Percentiles rank a stretch among this genome's conserved stretches.
Conservation (phyloP, 2,888 invertebrate genomes). For the Macrosiphum euphorbiae region DNA sequence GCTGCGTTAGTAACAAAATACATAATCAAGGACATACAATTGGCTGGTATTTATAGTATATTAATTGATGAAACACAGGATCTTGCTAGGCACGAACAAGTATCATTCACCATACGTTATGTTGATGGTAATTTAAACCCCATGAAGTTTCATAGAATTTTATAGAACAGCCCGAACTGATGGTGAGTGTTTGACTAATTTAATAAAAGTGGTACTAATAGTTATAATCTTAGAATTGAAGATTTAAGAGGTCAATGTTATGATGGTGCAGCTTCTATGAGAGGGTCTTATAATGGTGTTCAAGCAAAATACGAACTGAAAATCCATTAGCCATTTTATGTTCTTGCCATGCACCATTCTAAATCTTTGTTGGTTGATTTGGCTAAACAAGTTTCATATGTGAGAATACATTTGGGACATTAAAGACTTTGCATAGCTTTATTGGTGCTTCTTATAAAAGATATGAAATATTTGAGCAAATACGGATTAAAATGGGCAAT, state of each 20-base stretch:
- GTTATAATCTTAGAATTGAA: background rate
- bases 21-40: too few species aligned
- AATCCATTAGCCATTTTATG: background rate
- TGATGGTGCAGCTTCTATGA: background rate
- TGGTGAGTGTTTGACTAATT: background rate
- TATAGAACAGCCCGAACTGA: background rate
- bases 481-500: background rate
- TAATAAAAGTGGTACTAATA: background rate
- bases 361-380: background rate
- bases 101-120: background rate
- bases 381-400: background rate
- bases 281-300: background rate
- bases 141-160: conserved; percentile 6
- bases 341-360: background rate
- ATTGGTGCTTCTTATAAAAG: conserved; percentile 13
- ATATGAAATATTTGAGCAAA: conserved; percentile 7
- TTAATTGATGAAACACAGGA: conserved; percentile 24
- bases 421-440: background rate
- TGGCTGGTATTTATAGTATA: background rate
- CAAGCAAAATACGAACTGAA: background rate
- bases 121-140: background rate
- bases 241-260: background rate
- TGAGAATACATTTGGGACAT: background rate
- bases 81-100: conserved; percentile 22
- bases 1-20: too few species aligned